Percentiles rank a stretch among this genome's conserved stretches.
Evolutionary conservation across 2,113 vertebrate genomes (phyloP).

Genomic region (Leptobrachium leishanense): DNA sequence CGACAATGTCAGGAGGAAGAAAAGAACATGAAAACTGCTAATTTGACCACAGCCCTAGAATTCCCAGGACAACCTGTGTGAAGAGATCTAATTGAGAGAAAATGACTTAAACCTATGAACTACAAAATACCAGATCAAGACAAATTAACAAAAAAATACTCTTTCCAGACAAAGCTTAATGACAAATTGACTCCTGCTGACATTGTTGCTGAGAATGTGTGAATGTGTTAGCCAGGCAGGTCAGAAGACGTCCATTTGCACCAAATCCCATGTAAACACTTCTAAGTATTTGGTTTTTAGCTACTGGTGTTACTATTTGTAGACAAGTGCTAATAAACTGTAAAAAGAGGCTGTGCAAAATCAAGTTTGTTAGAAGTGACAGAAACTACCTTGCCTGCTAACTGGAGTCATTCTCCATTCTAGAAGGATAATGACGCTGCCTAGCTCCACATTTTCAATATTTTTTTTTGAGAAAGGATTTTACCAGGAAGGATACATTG

Average conservation of each 20-base stretch:
- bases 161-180: background rate
- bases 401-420: too few species aligned
- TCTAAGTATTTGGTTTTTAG: background rate
- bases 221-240: conserved; percentile 9
- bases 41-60: conserved; percentile 26
- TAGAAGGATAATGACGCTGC: too few species aligned
- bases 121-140: conserved; percentile 12
- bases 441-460: too few species aligned
- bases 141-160: conserved; percentile 14
- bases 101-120: background rate
- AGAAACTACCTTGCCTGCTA: background rate
- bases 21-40: conserved; percentile 11
- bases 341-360: conserved; percentile 2
- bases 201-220: conserved; percentile 1
- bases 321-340: conserved; percentile 10
- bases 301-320: conserved; percentile 6
- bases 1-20: conserved; percentile 17
- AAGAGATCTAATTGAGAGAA: conserved; percentile 30
- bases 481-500: too few species aligned
- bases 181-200: conserved; percentile 10
- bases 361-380: background rate
- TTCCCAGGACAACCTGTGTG: conserved; percentile 23
- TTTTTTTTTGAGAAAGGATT: too few species aligned
- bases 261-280: conserved; percentile 12
- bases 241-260: background rate